A percentile compares a stretch with the other conserved stretches of the same genome.
phyloP scores from a whole-genome alignment of 2,113 vertebrate genomes.

The Grammomys surdaster region DNA sequence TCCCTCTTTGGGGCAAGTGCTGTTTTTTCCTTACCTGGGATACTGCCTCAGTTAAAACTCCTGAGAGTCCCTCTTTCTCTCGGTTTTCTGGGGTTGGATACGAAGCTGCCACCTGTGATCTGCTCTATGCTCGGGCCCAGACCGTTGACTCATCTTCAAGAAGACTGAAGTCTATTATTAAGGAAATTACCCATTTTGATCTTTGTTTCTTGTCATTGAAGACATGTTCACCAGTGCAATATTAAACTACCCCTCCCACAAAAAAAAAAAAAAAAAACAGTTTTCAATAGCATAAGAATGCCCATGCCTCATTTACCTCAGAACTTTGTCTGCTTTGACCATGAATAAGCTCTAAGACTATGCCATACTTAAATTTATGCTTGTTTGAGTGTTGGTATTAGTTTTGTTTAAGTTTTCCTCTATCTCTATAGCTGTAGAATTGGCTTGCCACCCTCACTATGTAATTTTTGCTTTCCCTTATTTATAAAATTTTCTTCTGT shows the following conservation, averaged over 20 bases:
- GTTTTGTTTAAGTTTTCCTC: neutral
- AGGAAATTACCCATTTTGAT: neutral
- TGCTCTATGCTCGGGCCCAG: too few relatives aligned
- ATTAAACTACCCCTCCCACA: neutral
- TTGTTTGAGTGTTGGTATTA: neutral
- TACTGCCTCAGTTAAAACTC: too few relatives aligned
- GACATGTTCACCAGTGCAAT: neutral
- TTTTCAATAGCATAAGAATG: neutral
- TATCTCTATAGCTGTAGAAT: neutral
- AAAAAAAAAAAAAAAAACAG: constrained; percentile 16
- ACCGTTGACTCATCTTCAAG: neutral
- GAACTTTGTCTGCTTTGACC: neutral
- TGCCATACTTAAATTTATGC: neutral
- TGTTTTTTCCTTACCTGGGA: too few relatives aligned
- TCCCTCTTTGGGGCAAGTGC: too few relatives aligned
- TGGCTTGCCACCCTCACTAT: neutral
- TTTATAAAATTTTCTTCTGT: constrained; percentile 14
- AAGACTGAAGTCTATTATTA: neutral
- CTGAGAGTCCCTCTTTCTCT: too few relatives aligned
- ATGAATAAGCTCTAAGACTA: neutral
- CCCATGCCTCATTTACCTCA: neutral
- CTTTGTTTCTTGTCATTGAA: neutral
- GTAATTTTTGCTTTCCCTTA: neutral
- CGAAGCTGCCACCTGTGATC: too few relatives aligned
- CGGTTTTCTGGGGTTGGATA: too few relatives aligned